These are phyloP conservation scores for Trididemnum clinides DNA, from an alignment of 23 tunicate genomes.

Conservation along the genomic window DNA sequence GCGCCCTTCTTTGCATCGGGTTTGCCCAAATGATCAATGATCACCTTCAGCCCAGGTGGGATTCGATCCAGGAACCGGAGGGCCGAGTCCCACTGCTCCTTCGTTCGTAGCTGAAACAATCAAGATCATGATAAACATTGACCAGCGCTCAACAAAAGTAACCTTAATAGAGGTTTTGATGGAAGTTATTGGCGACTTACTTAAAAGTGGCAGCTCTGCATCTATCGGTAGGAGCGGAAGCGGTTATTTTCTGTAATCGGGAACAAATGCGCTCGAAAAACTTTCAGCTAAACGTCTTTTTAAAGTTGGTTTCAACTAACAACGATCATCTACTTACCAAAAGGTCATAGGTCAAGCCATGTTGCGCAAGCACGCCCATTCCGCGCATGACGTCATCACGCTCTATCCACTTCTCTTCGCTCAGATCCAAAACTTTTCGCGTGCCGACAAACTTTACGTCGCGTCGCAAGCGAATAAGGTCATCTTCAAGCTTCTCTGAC, in stretches of 20 bases:
- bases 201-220: background rate
- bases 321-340: conserved; percentile 33
- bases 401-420: conserved; percentile 67
- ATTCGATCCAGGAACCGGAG: conserved; percentile 41
- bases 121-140: too few species aligned
- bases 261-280: background rate
- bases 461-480: conserved; percentile 41
- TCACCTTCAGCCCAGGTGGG: conserved; percentile 41
- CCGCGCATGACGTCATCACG: conserved; percentile 62
- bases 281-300: background rate
- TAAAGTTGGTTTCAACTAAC: background rate
- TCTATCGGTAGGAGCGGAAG: too few species aligned
- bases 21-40: conserved; percentile 92
- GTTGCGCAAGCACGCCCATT: conserved; percentile 45
- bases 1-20: conserved; percentile 89
- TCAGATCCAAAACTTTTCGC: conserved; percentile 49
- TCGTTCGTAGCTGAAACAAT: conserved; percentile 61
- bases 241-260: too few species aligned
- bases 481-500: conserved; percentile 32
- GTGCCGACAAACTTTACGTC: conserved; percentile 74
- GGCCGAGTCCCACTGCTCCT: conserved; percentile 54
- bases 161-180: too few species aligned
- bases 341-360: conserved; percentile 71
- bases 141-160: too few species aligned
- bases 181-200: background rate